These are phyloP conservation scores for Vireo griseus DNA, from an alignment of 2,797 vertebrate species.

Conservation along the genomic window DNA sequence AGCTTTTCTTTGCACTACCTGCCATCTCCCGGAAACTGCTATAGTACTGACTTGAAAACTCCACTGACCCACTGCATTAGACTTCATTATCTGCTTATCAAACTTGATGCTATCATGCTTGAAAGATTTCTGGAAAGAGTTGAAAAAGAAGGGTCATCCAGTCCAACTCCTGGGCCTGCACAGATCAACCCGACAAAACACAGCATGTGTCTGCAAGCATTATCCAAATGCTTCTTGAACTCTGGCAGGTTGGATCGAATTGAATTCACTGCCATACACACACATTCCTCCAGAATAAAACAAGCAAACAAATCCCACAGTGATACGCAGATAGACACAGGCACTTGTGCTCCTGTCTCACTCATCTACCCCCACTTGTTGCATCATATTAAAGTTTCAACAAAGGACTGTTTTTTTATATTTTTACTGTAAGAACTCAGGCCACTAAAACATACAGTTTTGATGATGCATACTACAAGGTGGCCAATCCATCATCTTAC, in stretches of 20 bases:
- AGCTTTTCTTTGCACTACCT: neutral
- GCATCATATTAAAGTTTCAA: neutral
- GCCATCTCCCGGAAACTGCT: neutral
- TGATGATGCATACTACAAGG: neutral
- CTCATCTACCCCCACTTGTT: neutral
- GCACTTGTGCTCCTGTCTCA: neutral
- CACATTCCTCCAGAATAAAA: neutral
- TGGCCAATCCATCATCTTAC: neutral
- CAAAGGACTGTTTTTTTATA: neutral
- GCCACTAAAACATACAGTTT: neutral
- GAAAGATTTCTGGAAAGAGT: neutral
- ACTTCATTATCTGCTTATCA: neutral
- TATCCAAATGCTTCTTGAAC: neutral
- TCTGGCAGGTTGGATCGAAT: neutral
- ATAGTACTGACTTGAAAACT: neutral
- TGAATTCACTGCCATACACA: neutral
- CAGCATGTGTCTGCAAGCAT: neutral
- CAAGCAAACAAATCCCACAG: neutral
- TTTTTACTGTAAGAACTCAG: neutral
- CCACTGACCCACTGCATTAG: rapidly evolving
- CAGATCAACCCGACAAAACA: rapidly evolving
- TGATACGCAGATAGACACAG: neutral
- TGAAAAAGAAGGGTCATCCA: neutral
- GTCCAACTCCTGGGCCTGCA: neutral
- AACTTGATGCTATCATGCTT: neutral